phyloP scores from a whole-genome alignment of 2,888 invertebrate genomes.

The Anthrax anthrax region DNA sequence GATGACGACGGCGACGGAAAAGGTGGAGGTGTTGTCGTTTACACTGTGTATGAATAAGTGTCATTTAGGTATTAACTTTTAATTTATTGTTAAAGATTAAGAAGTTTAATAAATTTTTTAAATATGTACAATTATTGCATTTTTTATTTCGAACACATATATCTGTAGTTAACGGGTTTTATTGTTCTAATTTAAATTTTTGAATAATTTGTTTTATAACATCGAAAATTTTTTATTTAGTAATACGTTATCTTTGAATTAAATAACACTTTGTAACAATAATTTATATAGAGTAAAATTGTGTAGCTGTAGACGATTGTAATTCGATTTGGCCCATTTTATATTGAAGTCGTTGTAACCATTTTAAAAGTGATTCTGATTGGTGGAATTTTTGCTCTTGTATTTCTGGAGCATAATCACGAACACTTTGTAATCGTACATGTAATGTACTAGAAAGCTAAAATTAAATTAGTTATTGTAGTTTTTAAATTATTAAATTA shows the following conservation, averaged over 20 bases:
- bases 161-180: too few relatives aligned
- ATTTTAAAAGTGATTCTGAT: conserved; percentile 48
- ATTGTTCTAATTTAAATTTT: too few relatives aligned
- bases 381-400: conserved; percentile 30
- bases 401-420: conserved; percentile 55
- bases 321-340: conserved; percentile 97
- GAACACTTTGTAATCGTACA: conserved; percentile 72
- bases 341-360: conserved; percentile 87
- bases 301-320: conserved; percentile 82
- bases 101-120: too few relatives aligned
- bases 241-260: too few relatives aligned
- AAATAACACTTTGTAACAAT: too few relatives aligned
- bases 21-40: conserved; percentile 13
- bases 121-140: too few relatives aligned
- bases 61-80: background rate
- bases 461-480: conserved; percentile 4
- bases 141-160: too few relatives aligned
- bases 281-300: conserved; percentile 64
- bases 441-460: conserved; percentile 82
- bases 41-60: conserved; percentile 13
- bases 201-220: too few relatives aligned
- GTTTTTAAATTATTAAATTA: background rate
- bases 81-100: background rate
- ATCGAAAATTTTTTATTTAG: too few relatives aligned
- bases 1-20: conserved; percentile 24